phyloP scores from a whole-genome alignment of 2,888 invertebrate species.

The Cheilosia urbana region DNA sequence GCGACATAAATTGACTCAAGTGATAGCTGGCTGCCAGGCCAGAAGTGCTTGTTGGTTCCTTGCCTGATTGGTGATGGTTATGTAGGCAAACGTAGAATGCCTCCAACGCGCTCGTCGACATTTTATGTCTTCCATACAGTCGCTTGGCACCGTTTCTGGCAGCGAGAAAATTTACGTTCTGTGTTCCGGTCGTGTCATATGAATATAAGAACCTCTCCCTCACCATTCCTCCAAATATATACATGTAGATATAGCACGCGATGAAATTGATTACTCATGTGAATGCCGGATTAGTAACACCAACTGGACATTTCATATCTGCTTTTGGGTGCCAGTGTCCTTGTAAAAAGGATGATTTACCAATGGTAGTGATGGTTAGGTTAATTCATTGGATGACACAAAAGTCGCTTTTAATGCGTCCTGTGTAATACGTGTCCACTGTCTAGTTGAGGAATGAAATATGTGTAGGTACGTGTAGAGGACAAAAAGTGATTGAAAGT shows the following conservation, averaged over 20 bases:
- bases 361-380: conserved; percentile 23
- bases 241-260: conserved; percentile 5
- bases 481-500: conserved; percentile 22
- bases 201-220: not conserved
- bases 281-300: conserved; percentile 47
- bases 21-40: conserved; percentile 35
- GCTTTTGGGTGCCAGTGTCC: conserved; percentile 5
- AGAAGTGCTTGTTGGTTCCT: conserved; percentile 17
- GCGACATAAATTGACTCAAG: conserved; percentile 62
- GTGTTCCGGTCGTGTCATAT: conserved; percentile 29
- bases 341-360: conserved; percentile 15
- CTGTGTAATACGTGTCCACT: conserved; percentile 26
- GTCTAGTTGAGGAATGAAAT: conserved; percentile 6
- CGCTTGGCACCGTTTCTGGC: conserved; percentile 23
- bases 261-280: conserved; percentile 62
- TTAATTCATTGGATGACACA: conserved; percentile 47
- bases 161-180: conserved; percentile 52
- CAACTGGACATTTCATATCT: conserved; percentile 49
- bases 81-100: conserved; percentile 29
- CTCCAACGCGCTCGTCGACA: not conserved
- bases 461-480: not conserved
- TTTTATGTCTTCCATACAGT: conserved; percentile 10
- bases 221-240: not conserved
- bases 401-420: conserved; percentile 48
- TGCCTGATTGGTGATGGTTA: conserved; percentile 18